Percentiles rank a stretch among this genome's conserved stretches.
Evolutionary conservation across 2,113 vertebrate species (phyloP).

Genomic region (Pongo abelii): DNA sequence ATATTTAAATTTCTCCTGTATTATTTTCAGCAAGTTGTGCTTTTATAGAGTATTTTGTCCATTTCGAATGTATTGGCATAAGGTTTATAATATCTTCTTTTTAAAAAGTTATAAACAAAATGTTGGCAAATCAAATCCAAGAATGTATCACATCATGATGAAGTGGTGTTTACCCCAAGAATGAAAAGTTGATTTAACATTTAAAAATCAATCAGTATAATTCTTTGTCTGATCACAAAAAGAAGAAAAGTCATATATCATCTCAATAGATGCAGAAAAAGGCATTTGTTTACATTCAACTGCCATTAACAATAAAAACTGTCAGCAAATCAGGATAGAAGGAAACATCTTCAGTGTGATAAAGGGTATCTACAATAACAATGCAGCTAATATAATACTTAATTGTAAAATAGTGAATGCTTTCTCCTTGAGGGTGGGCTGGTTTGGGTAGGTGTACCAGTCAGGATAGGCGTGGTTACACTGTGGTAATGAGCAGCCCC

Average conservation of each 20-base stretch:
- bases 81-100: background rate
- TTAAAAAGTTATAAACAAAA: constrained; percentile 16
- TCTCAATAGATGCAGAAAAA: background rate
- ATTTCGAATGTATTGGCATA: background rate
- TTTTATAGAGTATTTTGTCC: background rate
- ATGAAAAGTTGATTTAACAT: background rate
- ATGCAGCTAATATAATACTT: too few relatives aligned
- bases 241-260: background rate
- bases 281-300: background rate
- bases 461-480: background rate
- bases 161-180: background rate
- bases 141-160: background rate
- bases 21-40: background rate
- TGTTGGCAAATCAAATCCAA: background rate
- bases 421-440: background rate
- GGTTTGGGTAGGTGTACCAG: background rate
- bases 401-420: background rate
- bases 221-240: background rate
- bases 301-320: background rate
- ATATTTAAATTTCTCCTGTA: background rate
- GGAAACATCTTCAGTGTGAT: background rate
- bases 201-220: background rate
- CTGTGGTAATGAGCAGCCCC: background rate
- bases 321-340: background rate
- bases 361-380: background rate